phyloP scores from a whole-genome alignment of 2,888 invertebrate species.

The Pseudoips prasinana region DNA sequence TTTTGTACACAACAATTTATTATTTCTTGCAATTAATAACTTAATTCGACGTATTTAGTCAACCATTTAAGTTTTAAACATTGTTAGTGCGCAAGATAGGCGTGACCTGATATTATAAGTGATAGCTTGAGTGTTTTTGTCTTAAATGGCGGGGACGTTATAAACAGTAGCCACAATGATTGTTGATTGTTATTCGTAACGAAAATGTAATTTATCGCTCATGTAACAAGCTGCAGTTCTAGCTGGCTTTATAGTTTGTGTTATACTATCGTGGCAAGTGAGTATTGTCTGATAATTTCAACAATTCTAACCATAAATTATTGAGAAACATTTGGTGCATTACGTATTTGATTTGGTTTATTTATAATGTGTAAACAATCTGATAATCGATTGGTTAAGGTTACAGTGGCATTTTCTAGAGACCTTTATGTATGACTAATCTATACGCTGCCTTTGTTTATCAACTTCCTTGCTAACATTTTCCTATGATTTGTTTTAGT shows the following conservation, averaged over 20 bases:
- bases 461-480: no score
- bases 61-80: no score
- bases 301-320: no score
- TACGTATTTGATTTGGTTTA: constrained; percentile 1
- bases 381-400: constrained; percentile 3
- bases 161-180: constrained; percentile 17
- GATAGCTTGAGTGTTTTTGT: constrained; percentile 1
- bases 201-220: constrained; percentile 27
- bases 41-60: no score
- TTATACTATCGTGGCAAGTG: constrained; percentile 16
- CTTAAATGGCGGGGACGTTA: constrained; percentile 13
- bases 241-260: constrained; percentile 7
- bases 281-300: constrained; percentile 5
- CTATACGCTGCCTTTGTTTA: no score
- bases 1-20: no score
- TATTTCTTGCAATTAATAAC: no score
- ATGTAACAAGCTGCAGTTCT: constrained; percentile 5
- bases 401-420: no score
- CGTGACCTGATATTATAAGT: no score
- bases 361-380: constrained; percentile 16
- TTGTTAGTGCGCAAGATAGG: no score
- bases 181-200: constrained; percentile 15
- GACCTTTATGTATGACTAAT: no score
- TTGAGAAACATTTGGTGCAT: constrained; percentile 1
- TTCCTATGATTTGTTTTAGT: no score